These are phyloP conservation scores for Gari tellinella DNA, from an alignment of 2,888 invertebrate species.

Conservation along the genomic window DNA sequence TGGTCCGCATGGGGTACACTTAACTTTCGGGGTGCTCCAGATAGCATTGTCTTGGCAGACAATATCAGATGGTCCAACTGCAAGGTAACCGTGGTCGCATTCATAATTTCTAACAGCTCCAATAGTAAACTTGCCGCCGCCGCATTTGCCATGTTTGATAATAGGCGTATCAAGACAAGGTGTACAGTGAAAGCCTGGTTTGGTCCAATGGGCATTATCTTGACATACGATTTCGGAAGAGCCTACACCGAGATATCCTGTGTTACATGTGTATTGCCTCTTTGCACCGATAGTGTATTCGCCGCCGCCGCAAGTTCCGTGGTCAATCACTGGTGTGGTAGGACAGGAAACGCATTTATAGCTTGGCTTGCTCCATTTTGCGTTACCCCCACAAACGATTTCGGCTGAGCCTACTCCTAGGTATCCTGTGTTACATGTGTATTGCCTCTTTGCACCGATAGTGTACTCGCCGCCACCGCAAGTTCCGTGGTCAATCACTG, in stretches of 20 bases:
- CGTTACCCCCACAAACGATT: conserved; percentile 28
- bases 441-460: conserved; percentile 18
- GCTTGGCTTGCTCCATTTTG: conserved; percentile 22
- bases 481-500: conserved; percentile 16
- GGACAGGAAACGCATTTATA: conserved; percentile 46
- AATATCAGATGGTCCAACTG: conserved; percentile 36
- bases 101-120: conserved; percentile 15
- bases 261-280: conserved; percentile 24
- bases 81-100: conserved; percentile 36
- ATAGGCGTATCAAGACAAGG: conserved; percentile 32
- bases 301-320: conserved; percentile 34
- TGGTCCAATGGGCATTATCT: conserved; percentile 16
- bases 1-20: conserved; percentile 35
- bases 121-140: conserved; percentile 21
- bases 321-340: conserved; percentile 20
- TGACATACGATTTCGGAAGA: conserved; percentile 30
- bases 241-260: conserved; percentile 42
- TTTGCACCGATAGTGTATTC: conserved; percentile 32
- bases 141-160: conserved; percentile 27
- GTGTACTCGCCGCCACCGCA: conserved; percentile 29
- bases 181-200: conserved; percentile 24
- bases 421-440: conserved; percentile 35
- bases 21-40: conserved; percentile 36
- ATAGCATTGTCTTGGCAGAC: conserved; percentile 31
- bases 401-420: conserved; percentile 26